Base-by-base conservation (phyloP, 2,113 vertebrate species). In the Mystacornis crossleyi region DNA sequence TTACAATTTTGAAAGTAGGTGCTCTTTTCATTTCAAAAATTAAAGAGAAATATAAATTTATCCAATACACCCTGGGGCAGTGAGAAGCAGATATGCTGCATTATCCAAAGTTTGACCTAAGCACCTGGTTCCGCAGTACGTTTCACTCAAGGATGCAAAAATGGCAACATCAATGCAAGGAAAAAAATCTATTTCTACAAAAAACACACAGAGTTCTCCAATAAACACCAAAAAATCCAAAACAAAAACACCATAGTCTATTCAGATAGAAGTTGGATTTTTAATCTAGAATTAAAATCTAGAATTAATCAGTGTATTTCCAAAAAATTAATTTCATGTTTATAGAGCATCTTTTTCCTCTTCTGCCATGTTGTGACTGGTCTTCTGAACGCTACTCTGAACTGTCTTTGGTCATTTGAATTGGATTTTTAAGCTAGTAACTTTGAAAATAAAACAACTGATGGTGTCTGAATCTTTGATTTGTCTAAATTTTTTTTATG, bases 91-190 rank as follows among this genome's bases (percentile, higher is more conserved):
- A 8, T 17, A 67, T n/a, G 28, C 15, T 58, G 51, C 12, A 33
- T 36, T 60, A 62, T 18, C 20, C 8, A 3, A 54, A 72, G 28
- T 29, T 40, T 71, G 33, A 29, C 7, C n/a, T 95, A 40, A 33
- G 14, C 15, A 75, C 4, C 10, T 10, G 4, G 4, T 53, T 86
- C 55, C 53, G 24, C 7, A 67, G 19, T 15, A 45, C 0, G 0
- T 58, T 62, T 42, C 62, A 84, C 26, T 53, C 33, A 65, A 48
- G 7, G 31, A 83, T 10, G 9, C 12, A 71, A 73, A 75, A 84
- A 54, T 3, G 6, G 7, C 55, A 73, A 62, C 12, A 47, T 8
- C 15, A 45, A 6, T 2, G 4, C 6, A 53, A 29, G 25, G 8
- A 1, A 36, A 43, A 67, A 45, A 43, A 55, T 3, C 16, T 65